phyloP scores from a whole-genome alignment of 2,113 vertebrate genomes.

The Felis chaus region DNA sequence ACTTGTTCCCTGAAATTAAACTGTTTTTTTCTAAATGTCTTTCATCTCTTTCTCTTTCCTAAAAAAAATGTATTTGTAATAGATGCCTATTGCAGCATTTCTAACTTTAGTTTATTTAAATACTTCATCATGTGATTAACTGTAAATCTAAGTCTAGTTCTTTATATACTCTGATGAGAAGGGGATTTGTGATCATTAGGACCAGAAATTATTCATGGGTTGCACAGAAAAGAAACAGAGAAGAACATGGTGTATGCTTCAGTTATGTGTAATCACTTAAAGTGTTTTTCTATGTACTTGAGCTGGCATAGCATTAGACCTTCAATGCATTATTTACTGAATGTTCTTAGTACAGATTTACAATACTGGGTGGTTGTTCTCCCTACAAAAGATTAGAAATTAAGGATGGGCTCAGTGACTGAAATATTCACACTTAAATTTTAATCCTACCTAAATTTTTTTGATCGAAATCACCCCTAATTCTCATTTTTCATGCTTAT shows the following conservation, averaged over 20 bases:
- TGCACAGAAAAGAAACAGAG: constrained; percentile 31
- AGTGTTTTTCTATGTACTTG: constrained; percentile 7
- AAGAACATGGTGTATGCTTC: neutral
- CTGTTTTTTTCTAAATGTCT: constrained; percentile 50
- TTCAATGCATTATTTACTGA: constrained; percentile 35
- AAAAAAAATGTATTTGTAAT: constrained; percentile 28
- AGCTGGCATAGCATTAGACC: neutral
- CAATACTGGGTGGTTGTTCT: constrained; percentile 16
- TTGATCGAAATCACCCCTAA: neutral
- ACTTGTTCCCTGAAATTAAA: constrained; percentile 39
- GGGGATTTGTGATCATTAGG: neutral
- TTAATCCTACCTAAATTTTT: constrained; percentile 38
- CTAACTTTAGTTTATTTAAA: constrained; percentile 14
- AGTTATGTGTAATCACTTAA: neutral
- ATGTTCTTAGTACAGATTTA: neutral
- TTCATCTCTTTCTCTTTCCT: neutral
- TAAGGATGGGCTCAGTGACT: neutral
- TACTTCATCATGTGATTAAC: neutral
- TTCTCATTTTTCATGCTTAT: neutral
- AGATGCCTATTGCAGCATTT: neutral
- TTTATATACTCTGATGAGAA: neutral
- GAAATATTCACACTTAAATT: neutral
- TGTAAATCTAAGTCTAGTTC: neutral
- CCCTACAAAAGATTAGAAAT: constrained; percentile 5
- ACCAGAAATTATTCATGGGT: constrained; percentile 20